Conservation (phyloP, 1,140 invertebrate genomes). For the Drosophila carrolli region DNA sequence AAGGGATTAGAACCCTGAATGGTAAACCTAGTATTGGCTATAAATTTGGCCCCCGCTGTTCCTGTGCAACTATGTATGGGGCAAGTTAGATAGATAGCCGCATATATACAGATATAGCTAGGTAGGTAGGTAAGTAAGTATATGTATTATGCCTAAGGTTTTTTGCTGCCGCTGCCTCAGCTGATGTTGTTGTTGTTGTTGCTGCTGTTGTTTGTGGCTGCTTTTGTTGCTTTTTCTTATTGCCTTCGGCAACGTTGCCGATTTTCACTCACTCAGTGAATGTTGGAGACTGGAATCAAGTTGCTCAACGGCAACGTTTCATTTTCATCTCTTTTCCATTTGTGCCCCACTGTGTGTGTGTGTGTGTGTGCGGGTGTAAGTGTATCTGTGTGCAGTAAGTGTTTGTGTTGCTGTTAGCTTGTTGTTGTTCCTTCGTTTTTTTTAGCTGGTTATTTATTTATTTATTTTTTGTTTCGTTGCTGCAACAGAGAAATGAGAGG, state of each 20-base stretch:
- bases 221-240: conserved; percentile 55
- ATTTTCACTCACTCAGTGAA: conserved; percentile 61
- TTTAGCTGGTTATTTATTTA: conserved; percentile 66
- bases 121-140: conserved; percentile 39
- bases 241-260: conserved; percentile 55
- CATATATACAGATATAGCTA: conserved; percentile 20
- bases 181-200: conserved; percentile 29
- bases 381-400: conserved; percentile 37
- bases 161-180: conserved; percentile 36
- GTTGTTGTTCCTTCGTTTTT: conserved; percentile 52
- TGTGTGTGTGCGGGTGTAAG: conserved; percentile 12
- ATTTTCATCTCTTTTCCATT: conserved; percentile 72
- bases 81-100: conserved; percentile 40
- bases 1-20: no score
- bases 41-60: conserved; percentile 4
- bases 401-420: conserved; percentile 66
- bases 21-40: neutral
- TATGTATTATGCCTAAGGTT: conserved; percentile 72
- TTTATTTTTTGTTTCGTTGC: conserved; percentile 68
- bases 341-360: conserved; percentile 29
- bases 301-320: conserved; percentile 63
- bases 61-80: conserved; percentile 39
- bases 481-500: conserved; percentile 43
- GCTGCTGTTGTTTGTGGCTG: conserved; percentile 42
- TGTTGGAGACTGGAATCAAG: conserved; percentile 44